Evolutionary conservation across 1,140 invertebrate genomes (phyloP), one percentile per base, ranked within the genome.

Genomic region (Acromyrmex charruanus): DNA sequence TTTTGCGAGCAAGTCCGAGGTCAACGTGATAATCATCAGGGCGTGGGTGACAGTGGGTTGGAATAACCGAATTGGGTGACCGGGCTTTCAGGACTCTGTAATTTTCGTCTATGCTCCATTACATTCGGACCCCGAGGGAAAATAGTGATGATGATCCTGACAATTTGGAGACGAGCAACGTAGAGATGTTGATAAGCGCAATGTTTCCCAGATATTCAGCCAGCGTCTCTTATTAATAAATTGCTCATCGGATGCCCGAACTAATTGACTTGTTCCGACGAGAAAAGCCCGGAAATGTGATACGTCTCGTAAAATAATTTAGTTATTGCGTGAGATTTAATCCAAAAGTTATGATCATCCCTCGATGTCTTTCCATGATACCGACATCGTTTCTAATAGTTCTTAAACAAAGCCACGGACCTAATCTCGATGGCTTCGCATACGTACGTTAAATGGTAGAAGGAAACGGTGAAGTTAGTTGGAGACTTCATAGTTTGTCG

Each of bases 401-500:
- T 81, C 55, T 61, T 58, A 84, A 84, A 84, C 58, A 28, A 82
- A 74, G 68, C 68, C 68, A 14, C 69, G 39, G 21, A 84, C 14
- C 55, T 61, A 75, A 84, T 84, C 59, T 75, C 68, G 25, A 84
- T 74, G 53, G 74, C 80, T 84, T 25, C n/a, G 18, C 55, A 49
- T 58, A 25, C 31, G 12, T 71, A 44, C 39, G 18, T 49, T 39
- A 71, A 55, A 65, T 55, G 53, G 53, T n/a, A 18, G n/a, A 21
- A 21, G 55, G n/a, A 51, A 82, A 87, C 79, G 61, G 66, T 28
- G 28, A 80, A 85, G 87, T 88, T 77, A 63, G 77, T 74, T 71
- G 39, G 55, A 75, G 81, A 85, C 82, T 85, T 85, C 75, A 79
- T 79, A 79, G 82, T 79, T 85, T 79, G 65, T 85, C 80, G 84